Evolutionary conservation across 1,140 invertebrate species (phyloP).

Genomic region (Drosophila triauraria): DNA sequence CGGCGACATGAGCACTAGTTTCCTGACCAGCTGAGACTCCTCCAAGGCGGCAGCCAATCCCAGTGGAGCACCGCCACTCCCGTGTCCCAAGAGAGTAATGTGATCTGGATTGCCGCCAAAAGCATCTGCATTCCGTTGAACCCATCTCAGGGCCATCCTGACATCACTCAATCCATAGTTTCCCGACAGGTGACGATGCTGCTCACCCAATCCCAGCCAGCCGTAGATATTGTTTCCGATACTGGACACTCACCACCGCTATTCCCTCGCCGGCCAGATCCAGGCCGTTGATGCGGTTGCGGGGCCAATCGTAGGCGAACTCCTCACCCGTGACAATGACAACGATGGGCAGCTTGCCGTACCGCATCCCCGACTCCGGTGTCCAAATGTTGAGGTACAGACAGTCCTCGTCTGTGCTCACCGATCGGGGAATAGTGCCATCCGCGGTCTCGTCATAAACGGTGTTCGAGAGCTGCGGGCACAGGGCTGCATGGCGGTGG

Average conservation of each 20-base stretch:
- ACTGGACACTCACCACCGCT: slow-evolving; percentile 88
- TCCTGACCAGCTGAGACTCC: slow-evolving; percentile 7
- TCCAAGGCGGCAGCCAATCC: slow-evolving; percentile 46
- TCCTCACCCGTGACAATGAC: slow-evolving; percentile 88
- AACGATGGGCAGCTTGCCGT: slow-evolving; percentile 87
- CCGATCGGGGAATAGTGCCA: slow-evolving; percentile 39
- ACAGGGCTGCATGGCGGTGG: slow-evolving; percentile 86
- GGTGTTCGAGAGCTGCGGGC: slow-evolving; percentile 85
- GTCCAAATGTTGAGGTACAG: slow-evolving; percentile 87
- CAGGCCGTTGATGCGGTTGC: slow-evolving; percentile 87
- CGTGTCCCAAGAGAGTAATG: slow-evolving; percentile 90
- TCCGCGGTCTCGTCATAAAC: slow-evolving; percentile 78
- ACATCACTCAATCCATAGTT: slow-evolving; percentile 91
- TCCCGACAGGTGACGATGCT: slow-evolving; percentile 86
- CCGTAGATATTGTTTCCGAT: slow-evolving; percentile 89
- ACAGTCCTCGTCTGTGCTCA: slow-evolving; percentile 86
- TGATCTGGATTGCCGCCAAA: slow-evolving; percentile 90
- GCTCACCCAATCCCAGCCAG: slow-evolving; percentile 89
- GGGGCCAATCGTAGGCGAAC: slow-evolving; percentile 84
- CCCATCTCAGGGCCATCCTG: slow-evolving; percentile 90
- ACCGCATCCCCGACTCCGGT: slow-evolving; percentile 86
- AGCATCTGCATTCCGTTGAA: slow-evolving; percentile 88
- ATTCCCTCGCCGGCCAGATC: slow-evolving; percentile 89
- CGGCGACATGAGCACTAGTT: slow-evolving; percentile 89
- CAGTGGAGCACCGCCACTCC: slow-evolving; percentile 66